Percentiles rank a stretch among this genome's conserved stretches.
phyloP scores from a whole-genome alignment of 2,888 invertebrate genomes.

The Cosmorhoe ocellata region DNA sequence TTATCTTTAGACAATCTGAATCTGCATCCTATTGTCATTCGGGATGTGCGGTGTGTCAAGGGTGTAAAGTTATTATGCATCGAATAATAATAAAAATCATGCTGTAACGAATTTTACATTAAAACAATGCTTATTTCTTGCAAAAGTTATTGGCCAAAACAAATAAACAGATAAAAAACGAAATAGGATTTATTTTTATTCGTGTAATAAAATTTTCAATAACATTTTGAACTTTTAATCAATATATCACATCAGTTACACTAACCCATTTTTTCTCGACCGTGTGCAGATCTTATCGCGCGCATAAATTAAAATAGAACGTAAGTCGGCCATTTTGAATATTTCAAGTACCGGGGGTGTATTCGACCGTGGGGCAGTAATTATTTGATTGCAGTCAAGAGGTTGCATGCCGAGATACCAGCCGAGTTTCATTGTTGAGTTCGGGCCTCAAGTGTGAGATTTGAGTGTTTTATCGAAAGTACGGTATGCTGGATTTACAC shows the following conservation, averaged over 20 bases:
- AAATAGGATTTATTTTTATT: no score
- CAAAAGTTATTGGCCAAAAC: no score
- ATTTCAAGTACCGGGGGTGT: constrained; percentile 68
- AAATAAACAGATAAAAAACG: no score
- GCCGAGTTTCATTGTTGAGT: constrained; percentile 61
- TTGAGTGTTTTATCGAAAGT: constrained; percentile 66
- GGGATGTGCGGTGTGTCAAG: constrained; percentile 80
- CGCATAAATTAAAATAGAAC: constrained; percentile 61
- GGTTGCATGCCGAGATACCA: constrained; percentile 76
- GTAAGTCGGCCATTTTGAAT: constrained; percentile 76
- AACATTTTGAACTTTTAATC: no score
- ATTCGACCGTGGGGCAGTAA: constrained; percentile 79
- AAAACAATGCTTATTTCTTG: neutral
- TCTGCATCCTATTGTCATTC: constrained; percentile 82
- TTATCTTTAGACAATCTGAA: constrained; percentile 81
- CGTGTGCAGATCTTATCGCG: constrained; percentile 58
- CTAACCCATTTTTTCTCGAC: constrained; percentile 15
- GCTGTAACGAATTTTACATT: neutral
- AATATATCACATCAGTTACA: constrained; percentile 19
- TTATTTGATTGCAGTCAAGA: constrained; percentile 82
- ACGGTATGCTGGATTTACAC: constrained; percentile 67
- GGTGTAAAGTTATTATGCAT: constrained; percentile 76
- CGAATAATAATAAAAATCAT: constrained; percentile 53
- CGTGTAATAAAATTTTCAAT: no score
- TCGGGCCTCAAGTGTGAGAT: constrained; percentile 43